Percentiles rank a stretch among this genome's conserved stretches.
Evolutionary conservation across 2,113 vertebrate genomes (phyloP).

Genomic region (Gracilinanus agilis): DNA sequence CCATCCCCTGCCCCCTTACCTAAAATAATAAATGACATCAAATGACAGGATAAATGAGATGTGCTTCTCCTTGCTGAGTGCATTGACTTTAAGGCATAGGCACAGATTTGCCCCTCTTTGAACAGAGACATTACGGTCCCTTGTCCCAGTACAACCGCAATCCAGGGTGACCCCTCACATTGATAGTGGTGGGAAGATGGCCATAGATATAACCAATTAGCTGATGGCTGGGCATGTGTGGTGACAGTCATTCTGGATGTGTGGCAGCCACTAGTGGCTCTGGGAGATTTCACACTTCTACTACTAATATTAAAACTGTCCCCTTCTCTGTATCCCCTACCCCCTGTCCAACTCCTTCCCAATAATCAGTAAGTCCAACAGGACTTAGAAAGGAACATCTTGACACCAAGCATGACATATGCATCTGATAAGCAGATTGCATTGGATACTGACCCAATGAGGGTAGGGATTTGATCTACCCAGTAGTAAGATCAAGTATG

Average conservation of each 20-base stretch:
- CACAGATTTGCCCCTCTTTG: slow-evolving; percentile 92
- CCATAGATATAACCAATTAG: slow-evolving; percentile 71
- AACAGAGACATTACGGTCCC: slow-evolving; percentile 93
- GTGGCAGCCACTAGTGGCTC: neutral
- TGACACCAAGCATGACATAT: neutral
- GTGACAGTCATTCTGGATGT: neutral
- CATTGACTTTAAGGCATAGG: slow-evolving; percentile 99
- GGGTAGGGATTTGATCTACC: neutral
- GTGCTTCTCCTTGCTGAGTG: slow-evolving; percentile 99
- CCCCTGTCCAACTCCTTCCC: neutral
- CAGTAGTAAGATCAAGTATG: neutral
- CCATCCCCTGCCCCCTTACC: slow-evolving; percentile 59
- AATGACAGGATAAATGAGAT: slow-evolving; percentile 89
- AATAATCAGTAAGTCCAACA: neutral
- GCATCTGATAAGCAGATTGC: neutral
- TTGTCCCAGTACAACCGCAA: slow-evolving; percentile 90
- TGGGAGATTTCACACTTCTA: slow-evolving; percentile 8
- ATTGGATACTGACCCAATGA: neutral
- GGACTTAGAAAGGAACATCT: neutral
- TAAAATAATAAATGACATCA: slow-evolving; percentile 83
- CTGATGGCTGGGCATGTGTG: slow-evolving; percentile 69
- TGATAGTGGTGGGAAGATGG: slow-evolving; percentile 75
- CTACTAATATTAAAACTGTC: slow-evolving; percentile 14
- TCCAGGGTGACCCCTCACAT: slow-evolving; percentile 90
- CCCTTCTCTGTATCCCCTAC: neutral